Evolutionary conservation across 2,888 invertebrate species (phyloP), one percentile per base, ranked within the genome.

Genomic region (Asteroscopus sphinx): DNA sequence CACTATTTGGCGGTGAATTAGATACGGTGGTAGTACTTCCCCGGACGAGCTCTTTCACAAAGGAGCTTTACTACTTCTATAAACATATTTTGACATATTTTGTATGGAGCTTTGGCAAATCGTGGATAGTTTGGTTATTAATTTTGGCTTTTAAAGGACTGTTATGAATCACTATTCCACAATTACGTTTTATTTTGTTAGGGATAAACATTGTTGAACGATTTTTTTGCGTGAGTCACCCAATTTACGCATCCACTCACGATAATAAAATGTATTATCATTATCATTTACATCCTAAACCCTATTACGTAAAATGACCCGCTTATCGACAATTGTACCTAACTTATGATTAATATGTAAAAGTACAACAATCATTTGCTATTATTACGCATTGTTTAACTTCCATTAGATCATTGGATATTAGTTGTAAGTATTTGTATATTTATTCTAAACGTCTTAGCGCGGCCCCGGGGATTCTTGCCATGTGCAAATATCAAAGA

Each of bases 401-500:
- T 57, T 62, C 30, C 33, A 69, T 58, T 73, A 70, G 47, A 65
- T 70, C 71, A 70, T 58, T 63, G 47, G 26, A 39, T 55, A 64
- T 65, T 70, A 51, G 51, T 64, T 64, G 51, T n/a, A n/a, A n/a
- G n/a, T 52, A 37, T 69, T 73, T 64, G 74, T 71, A 64, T 73
- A 69, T 73, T 59, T 70, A 62, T 74, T 56, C 61, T 73, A 46
- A 49, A 51, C 45, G 39, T 58, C 52, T 54, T 48, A 51, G 63
- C 65, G 60, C 46, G 66, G 68, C 66, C 60, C 68, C 51, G 44
- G 68, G 66, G 54, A 64, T 56, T 76, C 63, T 54, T 47, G 66
- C 63, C 64, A 76, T 73, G 58, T 73, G 76, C 63, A 80, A 81
- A 82, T 80, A 79, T 72, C 68, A 68, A 75, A 74, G 71, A 77